Percentiles rank a stretch among this genome's conserved stretches.
Evolutionary conservation across 2,888 invertebrate genomes (phyloP).

Genomic region (Sesia apiformis): DNA sequence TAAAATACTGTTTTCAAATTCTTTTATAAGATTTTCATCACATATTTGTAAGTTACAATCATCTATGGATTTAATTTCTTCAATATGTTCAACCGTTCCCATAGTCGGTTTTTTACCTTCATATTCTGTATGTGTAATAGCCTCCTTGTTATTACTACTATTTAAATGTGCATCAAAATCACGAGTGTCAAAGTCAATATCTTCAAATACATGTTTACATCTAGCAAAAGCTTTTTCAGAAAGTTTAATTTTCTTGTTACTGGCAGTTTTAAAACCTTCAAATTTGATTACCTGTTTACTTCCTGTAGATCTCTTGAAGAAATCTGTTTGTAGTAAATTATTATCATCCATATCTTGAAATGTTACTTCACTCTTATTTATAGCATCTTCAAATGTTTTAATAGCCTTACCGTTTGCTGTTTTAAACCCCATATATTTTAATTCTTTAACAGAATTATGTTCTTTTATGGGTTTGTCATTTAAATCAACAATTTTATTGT

Average conservation of each 20-base stretch:
- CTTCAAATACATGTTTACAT: too few relatives aligned
- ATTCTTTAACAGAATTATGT: background rate
- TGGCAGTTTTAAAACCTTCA: too few relatives aligned
- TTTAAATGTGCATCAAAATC: background rate
- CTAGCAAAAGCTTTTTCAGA: too few relatives aligned
- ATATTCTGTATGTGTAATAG: too few relatives aligned
- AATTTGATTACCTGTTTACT: too few relatives aligned
- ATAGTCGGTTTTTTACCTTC: too few relatives aligned
- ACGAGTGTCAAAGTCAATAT: too few relatives aligned
- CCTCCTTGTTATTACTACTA: background rate
- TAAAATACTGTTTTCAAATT: slow-evolving; percentile 14
- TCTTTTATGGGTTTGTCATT: background rate
- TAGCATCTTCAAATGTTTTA: slow-evolving; percentile 25
- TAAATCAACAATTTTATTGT: background rate
- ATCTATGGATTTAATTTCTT: too few relatives aligned
- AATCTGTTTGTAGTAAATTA: background rate
- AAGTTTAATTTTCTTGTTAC: too few relatives aligned
- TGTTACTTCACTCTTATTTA: slow-evolving; percentile 21
- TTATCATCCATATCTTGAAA: slow-evolving; percentile 22
- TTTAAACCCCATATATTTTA: slow-evolving; percentile 27
- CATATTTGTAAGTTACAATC: too few relatives aligned
- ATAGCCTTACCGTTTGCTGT: slow-evolving; percentile 45
- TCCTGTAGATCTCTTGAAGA: too few relatives aligned
- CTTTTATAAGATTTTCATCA: slow-evolving; percentile 6
- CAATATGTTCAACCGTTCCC: too few relatives aligned